Evolutionary conservation across 2,888 invertebrate genomes (phyloP), one percentile per base, ranked within the genome.

Genomic region (Heliconius aoede): DNA sequence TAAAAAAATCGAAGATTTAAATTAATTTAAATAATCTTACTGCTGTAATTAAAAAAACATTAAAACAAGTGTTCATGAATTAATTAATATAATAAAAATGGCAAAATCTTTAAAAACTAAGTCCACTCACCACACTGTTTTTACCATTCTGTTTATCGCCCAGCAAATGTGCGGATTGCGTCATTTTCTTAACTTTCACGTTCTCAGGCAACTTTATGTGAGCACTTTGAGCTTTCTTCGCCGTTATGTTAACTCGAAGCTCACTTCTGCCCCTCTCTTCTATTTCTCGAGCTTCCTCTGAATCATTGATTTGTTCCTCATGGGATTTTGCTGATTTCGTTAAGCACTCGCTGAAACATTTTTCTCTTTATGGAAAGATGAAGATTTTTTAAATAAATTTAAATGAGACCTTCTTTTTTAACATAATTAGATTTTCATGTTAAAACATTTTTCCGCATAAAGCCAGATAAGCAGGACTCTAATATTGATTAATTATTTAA

Each of bases 91-190:
- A 15, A 40, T 40, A 40, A 18, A 15, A 15, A 15, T 40, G 40
- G 40, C 40, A 5, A 40, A 40, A 46, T 46, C 46, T 21, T 46
- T 40, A 15, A 40, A 40, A 40, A 40, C 5, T 18, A 46, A 46
- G 15, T n/a, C 40, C 24, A 71, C 71, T 81, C 76, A 92, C 92
- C 88, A 85, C 86, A 67, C 88, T 88, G 77, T 65, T 75, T 79
- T 21, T 86, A 83, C 75, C 83, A 80, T 77, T 76, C 79, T 86
- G 87, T 30, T 80, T 80, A 62, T 89, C 87, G 15, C 92, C 89
- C 21, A 93, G 83, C 80, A 93, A 76, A 80, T 94, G 94, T 8
- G 93, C 93, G 0, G 93, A 94, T 78, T 92, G 90, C 0, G 94
- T 94, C 8, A 80, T 87, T 84, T 94, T 93, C 73, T 89, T 90